Base-by-base conservation (phyloP, 2,113 vertebrate species). In the Zingel zingel region DNA sequence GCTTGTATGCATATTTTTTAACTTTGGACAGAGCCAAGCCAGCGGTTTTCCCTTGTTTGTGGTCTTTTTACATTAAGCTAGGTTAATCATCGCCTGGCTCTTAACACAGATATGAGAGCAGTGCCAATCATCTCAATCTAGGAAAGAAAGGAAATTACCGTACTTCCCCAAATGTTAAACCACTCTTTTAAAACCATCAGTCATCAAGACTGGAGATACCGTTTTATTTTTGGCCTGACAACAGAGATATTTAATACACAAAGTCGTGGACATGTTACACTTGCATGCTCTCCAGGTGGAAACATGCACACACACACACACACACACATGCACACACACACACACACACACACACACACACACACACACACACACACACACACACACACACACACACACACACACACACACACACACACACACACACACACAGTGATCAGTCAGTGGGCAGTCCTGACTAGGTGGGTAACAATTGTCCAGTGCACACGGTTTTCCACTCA, bases 391-490 rank as follows among this genome's bases (percentile, higher is more conserved):
- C 50, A 67, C 57, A 68, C 59, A 43, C 36, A n/a, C 14, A 78
- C 58, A 50, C 33, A 73, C 59, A 66, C 47, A 73, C 51, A 66
- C 56, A 72, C 58, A 50, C 45, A 27, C 19, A 77, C 78, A 68
- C 62, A 51, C 45, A 39, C 23, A 82, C 59, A 47, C 45, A 70
- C 61, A 0, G 79, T 71, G 67, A 54, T 61, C 68, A 79, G 82
- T 56, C 78, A 86, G 91, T 91, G 87, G 89, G 87, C 77, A 85
- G 87, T 81, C 89, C 83, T 87, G 74, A 82, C 84, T 87, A 78
- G 82, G 81, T 67, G 63, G 73, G 68, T 84, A 78, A 83, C 79
- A 74, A 74, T 76, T 48, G 83, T 85, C 85, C 71, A 59, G 64
- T 8, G 77, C 36, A 45, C 79, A 54, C 15, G 63, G 80, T 86